Evolutionary conservation across 2,113 vertebrate genomes (phyloP).

Genomic region (Phylloscopus whistleri): DNA sequence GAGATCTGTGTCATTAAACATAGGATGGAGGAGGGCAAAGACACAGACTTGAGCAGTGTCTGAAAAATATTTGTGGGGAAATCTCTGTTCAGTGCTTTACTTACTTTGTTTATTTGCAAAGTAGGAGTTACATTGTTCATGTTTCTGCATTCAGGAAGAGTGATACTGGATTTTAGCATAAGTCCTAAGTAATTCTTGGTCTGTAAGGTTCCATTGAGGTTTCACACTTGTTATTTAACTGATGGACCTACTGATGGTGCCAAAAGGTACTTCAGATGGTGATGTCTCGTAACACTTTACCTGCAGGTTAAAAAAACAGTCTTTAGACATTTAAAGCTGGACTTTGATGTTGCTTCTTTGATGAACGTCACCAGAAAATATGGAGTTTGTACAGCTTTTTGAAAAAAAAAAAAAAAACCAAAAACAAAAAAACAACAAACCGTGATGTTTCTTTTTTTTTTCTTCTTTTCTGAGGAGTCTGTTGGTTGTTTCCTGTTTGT

Average conservation of each 20-base stretch:
- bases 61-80: background rate
- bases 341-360: background rate
- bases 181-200: background rate
- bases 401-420: too few relatives aligned
- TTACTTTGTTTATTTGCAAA: background rate
- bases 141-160: background rate
- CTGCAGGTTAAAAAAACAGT: background rate
- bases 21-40: background rate
- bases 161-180: background rate
- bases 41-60: background rate
- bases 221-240: background rate
- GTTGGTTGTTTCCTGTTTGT: conserved; percentile 14
- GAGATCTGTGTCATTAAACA: background rate
- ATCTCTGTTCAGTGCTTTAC: background rate
- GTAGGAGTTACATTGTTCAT: background rate
- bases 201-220: background rate
- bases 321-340: background rate
- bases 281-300: background rate
- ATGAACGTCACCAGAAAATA: background rate
- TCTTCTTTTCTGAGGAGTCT: background rate
- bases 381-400: background rate
- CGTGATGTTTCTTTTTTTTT: background rate
- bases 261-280: background rate
- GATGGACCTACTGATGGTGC: background rate
- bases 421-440: too few relatives aligned